These are phyloP conservation scores for Drosophila punjabiensis DNA, from an alignment of 1,140 invertebrate species.

Conservation along the genomic window DNA sequence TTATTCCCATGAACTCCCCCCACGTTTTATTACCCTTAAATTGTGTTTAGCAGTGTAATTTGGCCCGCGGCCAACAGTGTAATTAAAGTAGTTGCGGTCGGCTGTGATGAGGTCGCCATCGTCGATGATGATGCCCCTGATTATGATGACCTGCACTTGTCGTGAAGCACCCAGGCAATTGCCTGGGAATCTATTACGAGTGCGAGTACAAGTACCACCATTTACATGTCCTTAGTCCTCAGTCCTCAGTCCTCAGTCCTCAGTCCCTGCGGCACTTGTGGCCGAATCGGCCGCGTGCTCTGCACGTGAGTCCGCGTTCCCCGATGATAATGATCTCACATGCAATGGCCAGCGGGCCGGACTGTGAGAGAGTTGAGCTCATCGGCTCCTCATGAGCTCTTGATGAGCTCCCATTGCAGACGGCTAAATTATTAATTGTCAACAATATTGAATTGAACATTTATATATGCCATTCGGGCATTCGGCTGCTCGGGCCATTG, in stretches of 20 bases:
- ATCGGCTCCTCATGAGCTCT: constrained; percentile 4
- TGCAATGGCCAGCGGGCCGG: constrained; percentile 46
- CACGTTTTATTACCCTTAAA: neutral
- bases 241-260: constrained; percentile 40
- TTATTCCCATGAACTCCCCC: neutral
- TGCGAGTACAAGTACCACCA: constrained; percentile 24
- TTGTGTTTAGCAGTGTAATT: constrained; percentile 36
- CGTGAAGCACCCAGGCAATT: constrained; percentile 47
- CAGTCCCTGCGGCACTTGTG: constrained; percentile 55
- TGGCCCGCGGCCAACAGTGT: constrained; percentile 64
- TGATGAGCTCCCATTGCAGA: constrained; percentile 17
- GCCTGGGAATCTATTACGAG: constrained; percentile 54
- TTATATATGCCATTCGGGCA: constrained; percentile 56
- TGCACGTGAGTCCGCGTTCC: constrained; percentile 61
- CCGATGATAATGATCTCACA: constrained; percentile 68
- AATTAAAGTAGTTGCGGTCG: constrained; percentile 79
- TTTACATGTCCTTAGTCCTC: constrained; percentile 39
- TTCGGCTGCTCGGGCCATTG: constrained; percentile 11
- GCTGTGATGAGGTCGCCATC: constrained; percentile 27
- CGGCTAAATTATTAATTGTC: constrained; percentile 73
- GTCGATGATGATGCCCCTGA: constrained; percentile 45
- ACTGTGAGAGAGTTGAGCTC: constrained; percentile 52
- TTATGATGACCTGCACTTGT: constrained; percentile 73
- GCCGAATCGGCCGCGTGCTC: constrained; percentile 65
- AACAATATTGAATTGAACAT: constrained; percentile 59